Conservation (phyloP, 1,140 invertebrate species). For the Atta texana region DNA sequence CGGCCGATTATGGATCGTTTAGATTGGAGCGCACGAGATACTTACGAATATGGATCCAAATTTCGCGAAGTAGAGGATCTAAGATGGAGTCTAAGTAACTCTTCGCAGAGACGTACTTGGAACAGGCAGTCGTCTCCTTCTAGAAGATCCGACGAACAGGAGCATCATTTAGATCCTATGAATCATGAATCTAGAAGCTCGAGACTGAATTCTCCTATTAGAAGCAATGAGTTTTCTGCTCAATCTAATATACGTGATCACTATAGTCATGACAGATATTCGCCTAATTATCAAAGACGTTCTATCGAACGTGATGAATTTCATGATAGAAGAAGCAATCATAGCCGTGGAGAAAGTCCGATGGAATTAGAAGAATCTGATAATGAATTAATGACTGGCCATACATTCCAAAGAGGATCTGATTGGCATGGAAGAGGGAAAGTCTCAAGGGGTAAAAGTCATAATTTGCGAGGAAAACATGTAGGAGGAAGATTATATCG, state of each 20-base stretch:
- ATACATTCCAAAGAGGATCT: conserved; percentile 70
- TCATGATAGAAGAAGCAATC: conserved; percentile 76
- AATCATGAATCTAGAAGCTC: conserved; percentile 68
- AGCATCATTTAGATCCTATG: conserved; percentile 35
- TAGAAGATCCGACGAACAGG: conserved; percentile 68
- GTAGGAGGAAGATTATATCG: conserved; percentile 70
- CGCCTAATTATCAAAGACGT: conserved; percentile 69
- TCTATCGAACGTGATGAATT: conserved; percentile 73
- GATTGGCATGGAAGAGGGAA: conserved; percentile 73
- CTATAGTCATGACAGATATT: conserved; percentile 69
- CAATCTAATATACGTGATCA: conserved; percentile 66
- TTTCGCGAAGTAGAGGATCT: conserved; percentile 80
- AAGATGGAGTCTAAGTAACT: conserved; percentile 81
- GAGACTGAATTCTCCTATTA: conserved; percentile 63
- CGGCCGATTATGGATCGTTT: conserved; percentile 81
- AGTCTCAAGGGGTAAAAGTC: conserved; percentile 66
- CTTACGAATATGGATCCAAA: conserved; percentile 75
- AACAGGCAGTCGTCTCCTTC: conserved; percentile 63
- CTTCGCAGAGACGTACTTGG: conserved; percentile 77
- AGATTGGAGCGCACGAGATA: conserved; percentile 82
- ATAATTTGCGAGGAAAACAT: conserved; percentile 70
- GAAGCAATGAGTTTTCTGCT: conserved; percentile 68
- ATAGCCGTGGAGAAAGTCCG: conserved; percentile 78
- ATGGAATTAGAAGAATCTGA: conserved; percentile 77
- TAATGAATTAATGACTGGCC: conserved; percentile 69